A percentile compares a stretch with the other conserved stretches of the same genome.
phyloP scores from a whole-genome alignment of 2,888 invertebrate genomes.

The Agapetus fuscipes region DNA sequence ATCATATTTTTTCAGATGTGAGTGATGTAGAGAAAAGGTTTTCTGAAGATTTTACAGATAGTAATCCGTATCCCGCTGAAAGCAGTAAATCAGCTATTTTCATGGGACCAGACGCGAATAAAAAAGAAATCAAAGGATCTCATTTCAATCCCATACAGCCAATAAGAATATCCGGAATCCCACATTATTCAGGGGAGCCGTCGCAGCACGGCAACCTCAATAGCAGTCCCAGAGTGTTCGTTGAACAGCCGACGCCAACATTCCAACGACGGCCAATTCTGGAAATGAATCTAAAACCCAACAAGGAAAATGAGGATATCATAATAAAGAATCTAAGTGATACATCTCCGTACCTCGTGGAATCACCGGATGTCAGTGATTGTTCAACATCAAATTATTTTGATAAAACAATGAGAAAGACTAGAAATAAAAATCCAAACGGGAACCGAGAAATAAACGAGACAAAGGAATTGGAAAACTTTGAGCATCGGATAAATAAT shows the following conservation, averaged over 20 bases:
- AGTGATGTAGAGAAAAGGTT: too few species aligned
- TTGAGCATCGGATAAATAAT: too few species aligned
- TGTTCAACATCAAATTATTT: not conserved
- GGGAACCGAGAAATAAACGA: not conserved
- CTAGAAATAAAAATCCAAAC: not conserved
- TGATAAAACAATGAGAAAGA: not conserved
- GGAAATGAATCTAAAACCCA: conserved; percentile 5
- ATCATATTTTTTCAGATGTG: too few species aligned
- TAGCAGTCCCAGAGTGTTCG: not conserved
- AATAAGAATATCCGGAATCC: conserved; percentile 2
- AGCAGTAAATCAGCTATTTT: too few species aligned
- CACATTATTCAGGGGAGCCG: not conserved
- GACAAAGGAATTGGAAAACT: not conserved
- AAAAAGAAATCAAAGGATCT: too few species aligned
- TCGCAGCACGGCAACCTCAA: too few species aligned
- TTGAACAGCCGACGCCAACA: not conserved
- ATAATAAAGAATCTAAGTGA: conserved; percentile 6
- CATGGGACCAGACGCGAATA: too few species aligned
- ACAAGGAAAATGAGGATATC: conserved; percentile 1
- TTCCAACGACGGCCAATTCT: not conserved
- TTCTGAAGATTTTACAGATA: too few species aligned
- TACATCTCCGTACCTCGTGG: conserved; percentile 6
- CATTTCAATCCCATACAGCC: not conserved
- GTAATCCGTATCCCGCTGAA: too few species aligned
- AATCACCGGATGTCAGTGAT: conserved; percentile 3